Evolutionary conservation across 2,797 vertebrate genomes (phyloP), one percentile per base, ranked within the genome.

Genomic region (Kryptolebias ocellatus): DNA sequence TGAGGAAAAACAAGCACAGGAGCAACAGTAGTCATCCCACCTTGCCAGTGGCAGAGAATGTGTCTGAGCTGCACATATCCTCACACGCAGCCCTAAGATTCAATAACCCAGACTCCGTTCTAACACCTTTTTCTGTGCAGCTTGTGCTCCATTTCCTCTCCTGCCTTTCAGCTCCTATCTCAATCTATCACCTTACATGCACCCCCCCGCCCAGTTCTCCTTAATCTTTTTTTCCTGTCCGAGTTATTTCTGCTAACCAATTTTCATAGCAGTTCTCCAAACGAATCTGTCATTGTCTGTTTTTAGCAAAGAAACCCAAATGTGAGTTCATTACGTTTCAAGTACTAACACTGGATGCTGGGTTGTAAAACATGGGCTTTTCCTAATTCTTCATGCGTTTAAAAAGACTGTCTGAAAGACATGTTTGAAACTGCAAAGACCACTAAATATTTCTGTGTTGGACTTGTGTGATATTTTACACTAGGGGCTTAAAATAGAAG

Each of bases 101-200:
- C 69, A 64, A 74, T 66, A 78, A 74, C 73, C 71, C 71, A 45
- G 69, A 84, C 74, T 67, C 54, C 15, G 57, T 72, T 72, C 72
- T 52, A 67, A 80, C 86, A 82, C 83, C 76, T 83, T 83, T 79
- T 69, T 79, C 67, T 83, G 64, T 78, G 68, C 74, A 76, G 79
- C 67, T 84, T 72, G 67, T 73, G 53, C 75, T 74, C 76, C 75
- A 67, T 72, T 75, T 70, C 72, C 50, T 61, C 53, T 47, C 58
- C 64, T 47, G 29, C 54, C 49, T 31, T 60, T 59, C 67, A 45
- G 51, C 67, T 69, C 54, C 70, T 64, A 79, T 90, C 86, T 87
- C 80, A 60, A 66, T 83, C 82, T 57, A 74, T 84, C 88, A 80
- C 72, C 77, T 87, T 76, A 62, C 45, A 28, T 42, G 15, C 20